Percentiles rank a stretch among this genome's conserved stretches.
Evolutionary conservation across 2,113 vertebrate species (phyloP).

Genomic region (Cyprinodon variegatus): DNA sequence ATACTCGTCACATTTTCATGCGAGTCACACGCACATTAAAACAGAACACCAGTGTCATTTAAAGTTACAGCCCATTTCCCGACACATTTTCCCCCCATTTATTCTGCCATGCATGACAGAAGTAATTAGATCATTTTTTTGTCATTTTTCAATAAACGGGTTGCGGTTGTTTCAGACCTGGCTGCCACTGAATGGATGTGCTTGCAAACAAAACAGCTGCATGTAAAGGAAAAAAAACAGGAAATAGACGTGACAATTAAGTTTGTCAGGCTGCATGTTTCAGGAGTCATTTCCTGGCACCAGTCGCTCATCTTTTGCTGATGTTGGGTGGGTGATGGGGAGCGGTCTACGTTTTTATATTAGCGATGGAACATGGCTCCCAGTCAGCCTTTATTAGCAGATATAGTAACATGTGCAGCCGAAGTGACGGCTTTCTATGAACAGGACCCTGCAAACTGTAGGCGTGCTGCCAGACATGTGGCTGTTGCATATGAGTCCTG

Average conservation of each 20-base stretch:
- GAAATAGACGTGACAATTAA: conserved; percentile 36
- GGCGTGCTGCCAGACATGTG: neutral
- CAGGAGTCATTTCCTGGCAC: conserved; percentile 40
- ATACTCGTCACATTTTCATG: conserved; percentile 50
- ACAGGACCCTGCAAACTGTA: neutral
- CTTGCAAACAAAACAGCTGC: conserved; percentile 26
- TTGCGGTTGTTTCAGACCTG: conserved; percentile 37
- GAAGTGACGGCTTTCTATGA: neutral
- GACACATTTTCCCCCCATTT: neutral
- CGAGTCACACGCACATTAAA: conserved; percentile 42
- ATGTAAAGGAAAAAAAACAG: neutral
- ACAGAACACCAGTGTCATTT: conserved; percentile 49
- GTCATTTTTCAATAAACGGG: conserved; percentile 25
- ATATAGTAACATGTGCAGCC: neutral
- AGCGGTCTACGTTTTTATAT: conserved; percentile 23
- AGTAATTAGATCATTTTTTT: conserved; percentile 45
- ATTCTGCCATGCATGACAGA: conserved; percentile 15
- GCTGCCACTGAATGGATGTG: conserved; percentile 27
- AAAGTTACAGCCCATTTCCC: conserved; percentile 52
- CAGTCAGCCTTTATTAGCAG: conserved; percentile 23
- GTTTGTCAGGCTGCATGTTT: conserved; percentile 40
- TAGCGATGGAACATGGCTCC: conserved; percentile 31
- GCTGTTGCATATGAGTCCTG: neutral
- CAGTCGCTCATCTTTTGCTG: conserved; percentile 13
- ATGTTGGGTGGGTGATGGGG: conserved; percentile 50